phyloP scores from a whole-genome alignment of 2,888 invertebrate genomes.

The Synanthedon vespiformis region DNA sequence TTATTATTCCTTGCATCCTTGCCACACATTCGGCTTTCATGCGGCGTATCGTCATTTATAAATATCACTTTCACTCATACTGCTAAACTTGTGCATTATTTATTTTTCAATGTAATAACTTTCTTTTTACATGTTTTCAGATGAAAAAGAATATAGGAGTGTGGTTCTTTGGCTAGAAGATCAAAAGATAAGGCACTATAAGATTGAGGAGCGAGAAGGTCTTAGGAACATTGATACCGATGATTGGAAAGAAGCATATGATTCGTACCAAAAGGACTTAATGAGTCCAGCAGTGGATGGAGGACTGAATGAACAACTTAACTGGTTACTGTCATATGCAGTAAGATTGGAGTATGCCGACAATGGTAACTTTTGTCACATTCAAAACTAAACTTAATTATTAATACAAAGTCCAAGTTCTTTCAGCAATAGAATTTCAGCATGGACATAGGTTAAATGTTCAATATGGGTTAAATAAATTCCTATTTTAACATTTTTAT shows the following conservation, averaged over 20 bases:
- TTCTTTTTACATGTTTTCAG: conserved; percentile 27
- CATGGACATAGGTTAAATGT: too few relatives aligned
- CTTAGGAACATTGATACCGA: conserved; percentile 77
- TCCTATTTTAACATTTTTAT: too few relatives aligned
- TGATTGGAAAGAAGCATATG: conserved; percentile 79
- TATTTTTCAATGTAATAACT: too few relatives aligned
- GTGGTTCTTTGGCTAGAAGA: conserved; percentile 93
- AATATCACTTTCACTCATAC: too few relatives aligned
- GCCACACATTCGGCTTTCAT: too few relatives aligned
- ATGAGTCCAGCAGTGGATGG: conserved; percentile 76
- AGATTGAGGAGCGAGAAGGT: conserved; percentile 81
- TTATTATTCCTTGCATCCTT: too few relatives aligned
- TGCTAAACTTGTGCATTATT: not conserved
- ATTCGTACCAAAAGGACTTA: conserved; percentile 80
- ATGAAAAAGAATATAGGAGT: conserved; percentile 82
- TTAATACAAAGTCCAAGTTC: not conserved
- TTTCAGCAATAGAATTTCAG: too few relatives aligned
- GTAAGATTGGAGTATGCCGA: conserved; percentile 86
- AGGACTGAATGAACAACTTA: conserved; percentile 76
- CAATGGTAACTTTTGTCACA: conserved; percentile 64
- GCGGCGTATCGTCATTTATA: too few relatives aligned
- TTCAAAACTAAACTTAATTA: not conserved
- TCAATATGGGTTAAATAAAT: too few relatives aligned
- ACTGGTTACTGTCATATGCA: conserved; percentile 89
- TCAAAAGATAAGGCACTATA: conserved; percentile 90